Conservation (phyloP, 2,113 vertebrate genomes). For the Notarius quadriscutis region DNA sequence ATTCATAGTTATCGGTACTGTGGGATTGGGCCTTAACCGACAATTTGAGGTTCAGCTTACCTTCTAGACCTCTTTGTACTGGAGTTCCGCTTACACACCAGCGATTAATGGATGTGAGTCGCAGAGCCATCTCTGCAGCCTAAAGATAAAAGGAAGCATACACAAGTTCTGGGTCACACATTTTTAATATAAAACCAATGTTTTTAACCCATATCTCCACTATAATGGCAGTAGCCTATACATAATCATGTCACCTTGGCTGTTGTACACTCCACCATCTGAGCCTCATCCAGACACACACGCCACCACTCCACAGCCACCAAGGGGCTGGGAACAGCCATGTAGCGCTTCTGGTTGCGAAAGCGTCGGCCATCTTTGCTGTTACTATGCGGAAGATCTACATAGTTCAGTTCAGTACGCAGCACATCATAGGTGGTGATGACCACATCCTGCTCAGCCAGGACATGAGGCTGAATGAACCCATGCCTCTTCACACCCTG, state of each 20-base stretch:
- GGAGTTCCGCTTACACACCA: slow-evolving; percentile 99
- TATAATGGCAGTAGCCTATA: not conserved
- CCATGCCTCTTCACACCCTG: slow-evolving; percentile 97
- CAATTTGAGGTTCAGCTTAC: slow-evolving; percentile 64
- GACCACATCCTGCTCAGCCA: slow-evolving; percentile 96
- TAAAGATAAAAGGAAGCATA: slow-evolving; percentile 55
- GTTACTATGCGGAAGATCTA: slow-evolving; percentile 95
- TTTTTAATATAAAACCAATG: not conserved
- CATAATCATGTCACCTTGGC: slow-evolving; percentile 81
- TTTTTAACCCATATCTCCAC: not conserved
- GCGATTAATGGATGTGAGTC: slow-evolving; percentile 91
- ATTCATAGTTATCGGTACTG: too few relatives aligned
- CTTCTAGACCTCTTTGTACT: slow-evolving; percentile 96
- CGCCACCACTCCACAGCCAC: slow-evolving; percentile 99
- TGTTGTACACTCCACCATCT: slow-evolving; percentile 97
- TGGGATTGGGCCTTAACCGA: not conserved
- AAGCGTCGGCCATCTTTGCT: slow-evolving; percentile 92
- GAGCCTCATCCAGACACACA: slow-evolving; percentile 95
- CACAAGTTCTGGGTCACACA: not conserved
- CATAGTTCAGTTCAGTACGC: slow-evolving; percentile 92
- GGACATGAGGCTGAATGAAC: slow-evolving; percentile 90
- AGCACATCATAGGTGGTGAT: slow-evolving; percentile 97
- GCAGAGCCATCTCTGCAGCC: slow-evolving; percentile 98
- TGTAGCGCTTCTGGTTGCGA: slow-evolving; percentile 95
- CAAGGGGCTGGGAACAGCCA: slow-evolving; percentile 96